Base-by-base conservation (phyloP, 2,797 vertebrate species). In the Crocidura indochinensis region DNA sequence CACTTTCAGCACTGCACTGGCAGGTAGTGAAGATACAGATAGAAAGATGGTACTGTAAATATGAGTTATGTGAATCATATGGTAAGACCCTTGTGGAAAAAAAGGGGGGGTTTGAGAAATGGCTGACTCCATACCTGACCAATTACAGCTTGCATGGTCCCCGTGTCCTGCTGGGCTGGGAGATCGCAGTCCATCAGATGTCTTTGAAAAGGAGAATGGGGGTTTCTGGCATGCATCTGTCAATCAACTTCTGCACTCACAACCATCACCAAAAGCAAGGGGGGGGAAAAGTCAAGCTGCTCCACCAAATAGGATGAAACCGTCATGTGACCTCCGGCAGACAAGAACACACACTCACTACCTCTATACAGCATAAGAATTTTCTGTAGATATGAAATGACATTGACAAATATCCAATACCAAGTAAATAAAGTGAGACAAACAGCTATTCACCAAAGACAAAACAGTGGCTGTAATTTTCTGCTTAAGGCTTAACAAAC, bases 121-220 rank as follows among this genome's bases (percentile, higher is more conserved):
- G 98, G 98, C 98, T 98, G 98, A 98, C 98, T 98, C 98, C 97
- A 98, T 98, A 98, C 98, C 98, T 98, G 98, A 98, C 98, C 98
- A 98, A 98, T 98, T 98, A 98, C 98, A 98, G 98, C 98, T 98
- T 98, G 98, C 98, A 98, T 98, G 98, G 98, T 98, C 98, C 97
- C 98, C 94, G 98, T 98, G 97, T 98, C 98, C 98, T 98, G 98
- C 98, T 98, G 98, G 97, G 97, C 98, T 97, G 98, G 97, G 97
- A 98, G 98, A 98, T 98, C 97, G 96, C 97, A 98, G 98, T 98
- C 98, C 98, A 98, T 98, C 98, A 98, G 98, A 98, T 97, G 98
- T 97, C 98, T 98, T 98, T 98, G 98, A 98, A 98, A 98, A 98
- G 96, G 97, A 98, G 97, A 98, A 98, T 97, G 97, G 97, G 98